Evolutionary conservation across 2,113 vertebrate species (phyloP), one percentile per base, ranked within the genome.

Genomic region (Protomyctophum bolini): DNA sequence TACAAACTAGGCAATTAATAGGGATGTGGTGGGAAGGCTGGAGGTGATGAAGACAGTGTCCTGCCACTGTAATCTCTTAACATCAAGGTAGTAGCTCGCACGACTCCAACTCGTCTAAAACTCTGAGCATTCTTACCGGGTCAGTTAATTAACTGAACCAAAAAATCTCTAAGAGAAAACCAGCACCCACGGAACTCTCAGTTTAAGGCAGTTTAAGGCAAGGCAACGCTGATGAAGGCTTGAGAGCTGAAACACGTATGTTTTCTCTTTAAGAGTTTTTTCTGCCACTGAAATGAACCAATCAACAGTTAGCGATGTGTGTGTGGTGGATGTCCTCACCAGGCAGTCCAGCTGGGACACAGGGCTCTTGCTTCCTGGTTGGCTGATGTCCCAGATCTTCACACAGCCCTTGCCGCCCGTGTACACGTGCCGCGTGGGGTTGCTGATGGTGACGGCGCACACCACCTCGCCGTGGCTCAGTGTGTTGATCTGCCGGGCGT

Each of bases 301-400:
- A 63, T 21, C 58, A 0, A 15, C 33, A 28, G 56, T 12, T 9
- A 7, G 5, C 55, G 48, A 76, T 71, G 46, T 68, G 15, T 14
- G 14, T 58, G 14, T 58, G 6, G 49, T 46, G 8, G 52, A 8
- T 2, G 7, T 55, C 10, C 86, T 90, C 73, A 93, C 92, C 95
- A 98, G 84, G 88, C 97, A 98, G 86, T 98, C 97, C 59, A 98
- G 94, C 91, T 98, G 97, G 68, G 97, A 98, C 80, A 98, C 96
- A 0, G 96, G 96, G 68, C 95, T 98, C 91, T 98, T 98, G 88
- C 94, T 98, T 90, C 96, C 96, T 10, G 96, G 95, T 86, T 97
- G 96, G 91, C 96, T 97, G 82, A 97, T 97, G 90, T 97, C 96
- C 96, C 96, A 97, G 92, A 97, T 96, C 87, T 97, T 97, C 79